Base-by-base conservation (phyloP, 2,888 invertebrate species). In the Cenopis cana region DNA sequence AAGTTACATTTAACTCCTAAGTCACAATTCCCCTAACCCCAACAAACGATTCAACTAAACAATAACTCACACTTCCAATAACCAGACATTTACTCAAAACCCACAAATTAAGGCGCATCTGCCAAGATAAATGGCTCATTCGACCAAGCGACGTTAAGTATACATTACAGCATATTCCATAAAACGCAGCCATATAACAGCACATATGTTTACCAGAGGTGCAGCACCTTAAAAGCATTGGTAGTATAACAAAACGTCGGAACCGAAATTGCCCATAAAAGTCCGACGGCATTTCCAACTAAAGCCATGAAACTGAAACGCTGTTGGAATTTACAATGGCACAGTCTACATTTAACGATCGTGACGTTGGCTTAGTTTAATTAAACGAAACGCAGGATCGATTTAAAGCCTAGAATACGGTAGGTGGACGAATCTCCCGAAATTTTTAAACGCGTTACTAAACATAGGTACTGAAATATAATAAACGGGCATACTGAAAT, bases 221-320 rank as follows among this genome's bases (percentile, higher is more conserved):
- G 90, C 89, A 91, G 90, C 88, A 88, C 91, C 93, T 93, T 94
- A 93, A 93, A 93, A 94, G 93, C 93, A 93, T 93, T 93, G 94
- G 93, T 91, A 93, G 89, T 93, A 93, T 93, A 93, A 93, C 94
- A 94, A 93, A 94, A 91, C 93, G 93, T 86, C 93, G 87, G 93
- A 91, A 94, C 93, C 93, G 91, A 93, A 93, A 94, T 91, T 89
- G 88, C 92, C 91, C 93, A 93, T 94, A 93, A 94, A 94, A 93
- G 90, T 90, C 89, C 85, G 85, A 89, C 91, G 88, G 89, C 89
- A 90, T 91, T 93, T 93, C 93, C 90, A 90, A 93, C 93, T 93
- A 92, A 92, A 93, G 91, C 88, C 86, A 93, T 93, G 93, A 93
- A 93, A 93, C 89, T 91, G 90, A 90, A 91, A 90, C 92, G 91